Base-by-base conservation (phyloP, 2,113 vertebrate species). In the Cercopithecus mona region DNA sequence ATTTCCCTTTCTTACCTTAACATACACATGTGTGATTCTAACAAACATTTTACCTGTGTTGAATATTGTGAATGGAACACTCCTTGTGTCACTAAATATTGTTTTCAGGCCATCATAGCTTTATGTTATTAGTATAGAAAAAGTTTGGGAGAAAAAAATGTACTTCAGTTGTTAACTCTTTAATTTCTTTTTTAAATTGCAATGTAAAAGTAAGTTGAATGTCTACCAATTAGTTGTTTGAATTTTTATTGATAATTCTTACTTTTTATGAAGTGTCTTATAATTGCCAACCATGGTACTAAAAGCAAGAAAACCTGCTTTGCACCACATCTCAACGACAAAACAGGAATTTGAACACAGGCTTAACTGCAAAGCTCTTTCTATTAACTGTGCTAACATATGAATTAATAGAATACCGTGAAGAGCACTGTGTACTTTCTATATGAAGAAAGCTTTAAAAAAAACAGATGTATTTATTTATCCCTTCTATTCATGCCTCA, bases 191-290 rank as follows among this genome's bases (percentile, higher is more conserved):
- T 64, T 76, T 92, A 22, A 95, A 86, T 48, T 76, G 14, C 66
- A 66, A 88, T 80, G 11, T 75, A 73, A 75, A 88, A 89, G 57
- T 38, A 91, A 64, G 13, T 88, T 27, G 57, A 2, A n/a, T 14
- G 6, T 73, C 23, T 48, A 93, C 50, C 3, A 72, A 5, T 9
- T 70, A 20, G 12, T 52, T 85, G 20, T 9, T 88, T 75, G 13
- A 82, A 82, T 40, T 93, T 73, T 79, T 81, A 84, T 78, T 38
- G 52, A 48, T 75, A 90, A 90, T 70, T 68, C 14, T 94, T 93
- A 43, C n/a, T n/a, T 61, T 93, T 88, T 66, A 83, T 48, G 12
- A 17, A 88, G 32, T 89, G 38, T 80, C n/a, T 85, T 89, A 40
- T 52, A 61, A 78, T 76, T 85, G 48, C 20, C n/a, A 93, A 16